Base-by-base conservation (phyloP, 2,797 vertebrate genomes). In the Hylomyscus alleni region DNA sequence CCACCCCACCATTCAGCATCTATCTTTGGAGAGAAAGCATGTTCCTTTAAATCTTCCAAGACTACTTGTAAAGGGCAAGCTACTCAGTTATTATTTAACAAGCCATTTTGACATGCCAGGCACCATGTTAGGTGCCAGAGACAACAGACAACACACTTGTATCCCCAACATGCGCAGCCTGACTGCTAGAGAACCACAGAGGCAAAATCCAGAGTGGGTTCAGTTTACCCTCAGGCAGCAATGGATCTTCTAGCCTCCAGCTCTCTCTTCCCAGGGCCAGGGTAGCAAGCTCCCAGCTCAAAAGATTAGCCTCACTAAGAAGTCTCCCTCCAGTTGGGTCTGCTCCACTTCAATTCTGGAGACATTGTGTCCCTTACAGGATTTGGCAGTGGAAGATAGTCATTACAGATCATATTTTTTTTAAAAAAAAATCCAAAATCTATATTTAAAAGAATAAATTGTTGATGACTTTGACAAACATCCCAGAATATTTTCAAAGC, bases 251-350 rank as follows among this genome's bases (percentile, higher is more conserved):
- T 54, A 29, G 90, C 75, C 19, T 3, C 2, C 31, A 50, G 2
- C 56, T 54, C 65, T 12, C 31, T 31, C 65, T 44, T 22, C 58
- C 34, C 31, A 0, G 50, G 54, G 58, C 24, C 78, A 69, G 52
- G 37, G 54, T 5, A 52, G 86, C 56, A 77, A 80, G 72, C 54
- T 62, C 78, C 20, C 69, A 26, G 14, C 65, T 20, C 29, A 37
- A 58, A 83, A 52, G 47, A 65, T 17, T 62, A 0, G 60, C 54
- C 7, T 22, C 58, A 34, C 52, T 0, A 22, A 47, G 24, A 87
- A 19, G 73, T 40, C 89, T 62, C 56, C 65, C 14, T 0, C 20
- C 15, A 0, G 2, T 40, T 0, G 12, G 11, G n/a, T 60, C 83
- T 90, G 19, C 40, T 8, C 29, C 58, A 20, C 81, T 26, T 73